A percentile compares a stretch with the other conserved stretches of the same genome.
phyloP scores from a whole-genome alignment of 2,797 vertebrate genomes.

The Pipistrellus pipistrellus region DNA sequence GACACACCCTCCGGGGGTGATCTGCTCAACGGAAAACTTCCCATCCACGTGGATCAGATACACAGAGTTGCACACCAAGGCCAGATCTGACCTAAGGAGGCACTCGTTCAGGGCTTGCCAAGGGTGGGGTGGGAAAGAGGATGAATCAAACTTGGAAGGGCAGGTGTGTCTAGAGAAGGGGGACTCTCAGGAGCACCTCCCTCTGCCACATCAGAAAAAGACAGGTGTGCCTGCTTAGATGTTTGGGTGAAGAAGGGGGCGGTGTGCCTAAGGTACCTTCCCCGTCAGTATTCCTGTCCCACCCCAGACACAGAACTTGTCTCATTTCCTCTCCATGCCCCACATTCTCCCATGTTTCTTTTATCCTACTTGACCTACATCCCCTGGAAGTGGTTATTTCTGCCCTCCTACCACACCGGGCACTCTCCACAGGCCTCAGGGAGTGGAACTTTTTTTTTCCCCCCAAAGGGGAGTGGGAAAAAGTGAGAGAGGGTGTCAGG shows the following conservation, averaged over 20 bases:
- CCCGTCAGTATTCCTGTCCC: not conserved
- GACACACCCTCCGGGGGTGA: constrained; percentile 45
- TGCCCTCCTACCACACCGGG: not conserved
- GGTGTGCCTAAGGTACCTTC: no score
- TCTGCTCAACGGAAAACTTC: constrained; percentile 63
- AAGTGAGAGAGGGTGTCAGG: not conserved
- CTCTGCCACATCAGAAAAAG: not conserved
- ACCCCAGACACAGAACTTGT: not conserved
- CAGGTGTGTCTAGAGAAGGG: not conserved
- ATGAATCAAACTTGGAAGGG: constrained; percentile 6
- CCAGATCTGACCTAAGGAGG: not conserved
- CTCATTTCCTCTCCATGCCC: not conserved
- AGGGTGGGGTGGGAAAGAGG: constrained; percentile 5
- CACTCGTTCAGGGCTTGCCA: not conserved
- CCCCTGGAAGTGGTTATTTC: not conserved
- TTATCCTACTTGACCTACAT: not conserved
- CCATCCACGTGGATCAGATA: constrained; percentile 32
- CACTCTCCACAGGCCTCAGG: rapidly evolving
- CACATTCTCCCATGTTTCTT: not conserved
- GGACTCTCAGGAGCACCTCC: not conserved
- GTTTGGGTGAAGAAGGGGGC: not conserved
- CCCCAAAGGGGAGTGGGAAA: not conserved
- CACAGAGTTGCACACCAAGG: constrained; percentile 33
- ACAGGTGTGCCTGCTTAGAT: not conserved
- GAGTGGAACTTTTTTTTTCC: not conserved